Evolutionary conservation across 2,113 vertebrate species (phyloP), one percentile per base, ranked within the genome.

Genomic region (Coptodon rendalli): DNA sequence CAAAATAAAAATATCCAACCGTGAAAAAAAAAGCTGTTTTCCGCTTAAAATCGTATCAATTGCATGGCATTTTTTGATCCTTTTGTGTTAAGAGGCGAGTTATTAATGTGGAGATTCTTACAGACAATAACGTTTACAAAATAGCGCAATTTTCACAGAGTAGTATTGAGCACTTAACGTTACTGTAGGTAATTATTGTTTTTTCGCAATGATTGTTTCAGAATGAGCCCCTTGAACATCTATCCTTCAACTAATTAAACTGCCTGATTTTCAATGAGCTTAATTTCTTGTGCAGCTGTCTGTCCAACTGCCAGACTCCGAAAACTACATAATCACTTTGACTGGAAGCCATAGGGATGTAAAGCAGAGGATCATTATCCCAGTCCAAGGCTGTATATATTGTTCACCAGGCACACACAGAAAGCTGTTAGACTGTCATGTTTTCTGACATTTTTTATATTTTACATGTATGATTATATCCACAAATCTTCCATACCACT

Each of bases 221-320:
- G 14, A 90, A 85, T 2, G 56, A 88, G 52, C 48, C 85, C 80
- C 86, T 66, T 91, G 68, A 83, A 86, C 87, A 71, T 57, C 86
- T 53, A 91, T 89, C 86, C 85, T 86, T 89, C 86, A 89, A 76
- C 92, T 92, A 90, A 92, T 93, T 90, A 89, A 91, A 83, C 78
- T 76, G 68, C 83, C 57, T 82, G 29, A 84, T 87, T 91, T 88
- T 89, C 82, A 82, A 73, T 82, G 34, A 84, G 83, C 84, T 86
- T 92, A 91, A 94, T 92, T 94, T 88, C 83, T 54, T 3, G 73
- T 36, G 90, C 91, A 93, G 89, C 91, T 93, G 89, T 89, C 84
- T 87, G 93, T 94, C 92, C 85, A 53, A 91, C 89, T 93, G 92
- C 89, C 88, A 89, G 89, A 9, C 12, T 50, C 73, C 40, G 81